phyloP scores from a whole-genome alignment of 2,113 vertebrate species.

The Romanogobio albipinnatus region DNA sequence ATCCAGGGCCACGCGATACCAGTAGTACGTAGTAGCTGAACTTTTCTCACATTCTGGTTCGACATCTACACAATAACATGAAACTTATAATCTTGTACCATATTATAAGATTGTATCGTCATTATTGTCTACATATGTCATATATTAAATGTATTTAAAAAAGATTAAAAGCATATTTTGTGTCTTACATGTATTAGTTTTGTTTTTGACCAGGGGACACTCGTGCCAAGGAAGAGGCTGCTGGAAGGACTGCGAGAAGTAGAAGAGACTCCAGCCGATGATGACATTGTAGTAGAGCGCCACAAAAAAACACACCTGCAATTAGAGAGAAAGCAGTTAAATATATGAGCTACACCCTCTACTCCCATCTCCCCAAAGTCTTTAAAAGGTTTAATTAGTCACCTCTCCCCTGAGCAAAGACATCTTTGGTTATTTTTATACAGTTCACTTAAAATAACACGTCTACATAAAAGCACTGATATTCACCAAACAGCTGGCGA shows the following conservation, averaged over 20 bases:
- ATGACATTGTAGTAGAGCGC: slow-evolving; percentile 99
- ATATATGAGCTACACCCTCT: not conserved
- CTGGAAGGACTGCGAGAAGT: slow-evolving; percentile 98
- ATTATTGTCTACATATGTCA: not conserved
- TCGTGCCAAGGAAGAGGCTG: slow-evolving; percentile 95
- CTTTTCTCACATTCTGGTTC: slow-evolving; percentile 96
- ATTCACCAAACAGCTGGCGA: slow-evolving; percentile 95
- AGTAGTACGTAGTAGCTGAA: slow-evolving; percentile 96
- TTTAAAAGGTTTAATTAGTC: not conserved
- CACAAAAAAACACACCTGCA: slow-evolving; percentile 94
- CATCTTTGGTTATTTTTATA: not conserved
- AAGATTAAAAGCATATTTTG: not conserved
- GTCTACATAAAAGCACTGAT: not conserved
- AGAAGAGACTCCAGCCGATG: slow-evolving; percentile 97
- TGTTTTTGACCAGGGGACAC: slow-evolving; percentile 92
- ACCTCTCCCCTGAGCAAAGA: not conserved
- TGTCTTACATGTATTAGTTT: slow-evolving; percentile 85
- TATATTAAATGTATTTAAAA: not conserved
- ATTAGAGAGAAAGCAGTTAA: not conserved
- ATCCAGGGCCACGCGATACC: slow-evolving; percentile 93
- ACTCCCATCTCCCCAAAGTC: not conserved
- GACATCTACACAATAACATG: slow-evolving; percentile 75
- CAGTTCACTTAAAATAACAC: not conserved
- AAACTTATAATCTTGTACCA: not conserved
- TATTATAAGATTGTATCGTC: not conserved